Conservation (phyloP, 2,888 invertebrate genomes). For the Callyntrura sp. region DNA sequence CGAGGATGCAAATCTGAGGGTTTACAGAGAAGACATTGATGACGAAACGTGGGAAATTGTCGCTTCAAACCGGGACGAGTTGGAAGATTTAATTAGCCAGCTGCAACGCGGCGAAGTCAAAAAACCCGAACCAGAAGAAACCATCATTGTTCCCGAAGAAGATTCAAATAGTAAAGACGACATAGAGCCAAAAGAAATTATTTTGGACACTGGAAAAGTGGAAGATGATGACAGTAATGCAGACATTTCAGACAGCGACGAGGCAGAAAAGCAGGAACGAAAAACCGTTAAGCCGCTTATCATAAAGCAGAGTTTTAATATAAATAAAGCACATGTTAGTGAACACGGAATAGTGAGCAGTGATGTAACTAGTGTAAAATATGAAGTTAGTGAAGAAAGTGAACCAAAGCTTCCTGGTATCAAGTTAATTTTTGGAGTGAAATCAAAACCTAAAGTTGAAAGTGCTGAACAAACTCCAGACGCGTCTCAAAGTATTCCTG, state of each 20-base stretch:
- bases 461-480: neutral
- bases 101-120: conserved; percentile 85
- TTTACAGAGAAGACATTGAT: conserved; percentile 98
- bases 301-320: conserved; percentile 37
- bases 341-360: conserved; percentile 12
- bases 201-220: conserved; percentile 83
- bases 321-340: neutral
- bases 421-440: conserved; percentile 66
- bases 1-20: conserved; percentile 90
- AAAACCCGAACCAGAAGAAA: conserved; percentile 82
- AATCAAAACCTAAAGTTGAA: conserved; percentile 69
- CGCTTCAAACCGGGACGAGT: conserved; percentile 93
- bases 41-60: conserved; percentile 98
- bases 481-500: neutral
- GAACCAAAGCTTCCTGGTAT: conserved; percentile 39
- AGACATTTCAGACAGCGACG: conserved; percentile 82
- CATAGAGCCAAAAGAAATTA: conserved; percentile 83
- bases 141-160: conserved; percentile 84
- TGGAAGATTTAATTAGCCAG: conserved; percentile 92
- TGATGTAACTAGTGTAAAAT: conserved; percentile 17
- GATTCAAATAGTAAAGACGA: conserved; percentile 84
- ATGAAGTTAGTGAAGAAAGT: conserved; percentile 27
- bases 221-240: conserved; percentile 81
- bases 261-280: conserved; percentile 60
- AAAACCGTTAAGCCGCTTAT: conserved; percentile 58